These are phyloP conservation scores for Eilema caniola DNA, from an alignment of 2,888 invertebrate genomes.

Conservation along the genomic window DNA sequence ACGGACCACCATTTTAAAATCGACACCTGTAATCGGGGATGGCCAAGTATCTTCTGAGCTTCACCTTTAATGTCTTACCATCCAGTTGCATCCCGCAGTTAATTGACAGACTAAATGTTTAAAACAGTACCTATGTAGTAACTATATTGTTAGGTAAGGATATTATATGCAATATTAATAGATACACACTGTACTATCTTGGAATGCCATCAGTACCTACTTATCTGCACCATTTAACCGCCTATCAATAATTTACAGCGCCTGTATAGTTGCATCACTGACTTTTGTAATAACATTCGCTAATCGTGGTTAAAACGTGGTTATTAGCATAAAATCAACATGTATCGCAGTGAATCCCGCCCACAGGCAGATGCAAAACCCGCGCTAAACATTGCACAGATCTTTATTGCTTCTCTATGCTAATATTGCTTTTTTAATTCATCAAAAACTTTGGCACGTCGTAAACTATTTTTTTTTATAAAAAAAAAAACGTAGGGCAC, in stretches of 20 bases:
- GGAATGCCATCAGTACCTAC: conserved; percentile 17
- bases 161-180: neutral
- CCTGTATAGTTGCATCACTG: conserved; percentile 38
- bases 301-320: conserved; percentile 61
- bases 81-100: no score
- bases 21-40: no score
- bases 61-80: no score
- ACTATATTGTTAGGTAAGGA: no score
- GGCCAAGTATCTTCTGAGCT: no score
- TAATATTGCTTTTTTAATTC: conserved; percentile 67
- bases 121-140: no score
- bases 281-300: conserved; percentile 57
- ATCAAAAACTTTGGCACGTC: conserved; percentile 57
- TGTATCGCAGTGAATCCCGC: conserved; percentile 68
- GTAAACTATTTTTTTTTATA: conserved; percentile 66
- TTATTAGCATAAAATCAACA: conserved; percentile 78
- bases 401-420: conserved; percentile 74
- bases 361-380: conserved; percentile 76
- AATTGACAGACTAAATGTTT: no score
- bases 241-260: conserved; percentile 38
- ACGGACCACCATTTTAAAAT: no score
- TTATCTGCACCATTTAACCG: conserved; percentile 36
- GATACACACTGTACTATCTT: conserved; percentile 17
- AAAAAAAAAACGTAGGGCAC: conserved; percentile 79
- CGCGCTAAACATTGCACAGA: conserved; percentile 38